A percentile compares a stretch with the other conserved stretches of the same genome.
Evolutionary conservation across 2,797 vertebrate genomes (phyloP).

Genomic region (Tamandua tetradactyla): DNA sequence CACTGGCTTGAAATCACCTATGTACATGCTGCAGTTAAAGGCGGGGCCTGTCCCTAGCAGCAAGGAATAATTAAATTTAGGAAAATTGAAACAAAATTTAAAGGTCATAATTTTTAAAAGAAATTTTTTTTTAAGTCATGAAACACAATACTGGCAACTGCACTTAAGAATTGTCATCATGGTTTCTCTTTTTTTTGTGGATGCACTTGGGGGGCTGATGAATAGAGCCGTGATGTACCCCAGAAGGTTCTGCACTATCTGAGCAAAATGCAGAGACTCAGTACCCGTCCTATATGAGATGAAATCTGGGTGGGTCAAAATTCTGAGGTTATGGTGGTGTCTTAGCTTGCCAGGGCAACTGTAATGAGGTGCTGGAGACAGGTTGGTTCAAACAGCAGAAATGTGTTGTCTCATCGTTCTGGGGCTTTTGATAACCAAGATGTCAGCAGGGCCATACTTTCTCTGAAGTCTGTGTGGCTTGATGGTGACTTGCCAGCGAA

Average conservation of each 20-base stretch:
- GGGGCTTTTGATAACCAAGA: too few relatives aligned
- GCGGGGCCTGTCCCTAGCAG: background rate
- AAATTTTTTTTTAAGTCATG: background rate
- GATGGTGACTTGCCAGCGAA: too few relatives aligned
- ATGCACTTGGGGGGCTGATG: background rate
- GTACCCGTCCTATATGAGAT: background rate
- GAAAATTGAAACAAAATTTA: background rate
- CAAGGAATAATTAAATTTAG: background rate
- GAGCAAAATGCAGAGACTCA: background rate
- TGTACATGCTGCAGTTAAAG: background rate
- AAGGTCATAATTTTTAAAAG: background rate
- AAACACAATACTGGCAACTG: background rate
- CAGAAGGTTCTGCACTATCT: background rate
- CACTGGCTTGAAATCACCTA: background rate
- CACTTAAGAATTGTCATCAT: background rate
- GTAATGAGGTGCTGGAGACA: too few relatives aligned
- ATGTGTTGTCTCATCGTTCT: too few relatives aligned
- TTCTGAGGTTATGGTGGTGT: background rate
- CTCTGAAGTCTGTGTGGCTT: too few relatives aligned
- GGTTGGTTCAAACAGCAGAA: too few relatives aligned
- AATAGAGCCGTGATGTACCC: background rate
- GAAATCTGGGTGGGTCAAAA: background rate
- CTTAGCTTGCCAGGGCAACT: too few relatives aligned
- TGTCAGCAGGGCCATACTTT: too few relatives aligned
- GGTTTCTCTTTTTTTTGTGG: background rate